Conservation (phyloP, 2,888 invertebrate species). For the Abrostola triplasia region DNA sequence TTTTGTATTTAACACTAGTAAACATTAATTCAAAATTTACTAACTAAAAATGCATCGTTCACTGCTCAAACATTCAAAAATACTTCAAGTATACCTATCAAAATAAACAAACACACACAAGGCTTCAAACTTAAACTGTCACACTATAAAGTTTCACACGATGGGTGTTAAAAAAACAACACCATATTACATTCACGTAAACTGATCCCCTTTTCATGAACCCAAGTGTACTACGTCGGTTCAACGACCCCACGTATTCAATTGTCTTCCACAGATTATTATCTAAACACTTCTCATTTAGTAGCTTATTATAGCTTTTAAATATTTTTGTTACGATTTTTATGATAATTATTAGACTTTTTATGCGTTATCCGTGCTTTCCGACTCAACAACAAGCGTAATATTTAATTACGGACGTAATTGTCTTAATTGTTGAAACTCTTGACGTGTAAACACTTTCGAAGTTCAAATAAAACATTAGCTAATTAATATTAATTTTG, state of each 20-base stretch:
- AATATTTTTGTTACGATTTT: slow-evolving; percentile 55
- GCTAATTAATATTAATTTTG: slow-evolving; percentile 36
- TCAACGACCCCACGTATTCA: slow-evolving; percentile 42
- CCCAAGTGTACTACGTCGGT: slow-evolving; percentile 22
- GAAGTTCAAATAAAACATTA: slow-evolving; percentile 42
- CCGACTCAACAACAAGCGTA: slow-evolving; percentile 15
- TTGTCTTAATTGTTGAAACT: slow-evolving; percentile 41
- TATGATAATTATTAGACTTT: slow-evolving; percentile 40
- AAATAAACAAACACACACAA: background rate
- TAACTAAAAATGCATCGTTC: too few species aligned
- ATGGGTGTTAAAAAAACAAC: slow-evolving; percentile 17
- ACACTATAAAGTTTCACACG: background rate
- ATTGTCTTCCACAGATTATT: slow-evolving; percentile 40
- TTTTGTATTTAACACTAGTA: too few species aligned
- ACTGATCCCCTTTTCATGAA: slow-evolving; percentile 27
- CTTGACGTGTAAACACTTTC: slow-evolving; percentile 39
- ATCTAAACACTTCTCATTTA: slow-evolving; percentile 46
- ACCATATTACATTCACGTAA: slow-evolving; percentile 13
- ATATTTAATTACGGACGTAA: slow-evolving; percentile 41
- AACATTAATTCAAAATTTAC: too few species aligned
- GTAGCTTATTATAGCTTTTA: slow-evolving; percentile 47
- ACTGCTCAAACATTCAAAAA: background rate
- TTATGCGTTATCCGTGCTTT: slow-evolving; percentile 36
- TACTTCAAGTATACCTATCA: background rate
- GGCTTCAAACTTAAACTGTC: slow-evolving; percentile 2